Conservation (phyloP, 2,797 vertebrate species). For the Cossypha polioptera region DNA sequence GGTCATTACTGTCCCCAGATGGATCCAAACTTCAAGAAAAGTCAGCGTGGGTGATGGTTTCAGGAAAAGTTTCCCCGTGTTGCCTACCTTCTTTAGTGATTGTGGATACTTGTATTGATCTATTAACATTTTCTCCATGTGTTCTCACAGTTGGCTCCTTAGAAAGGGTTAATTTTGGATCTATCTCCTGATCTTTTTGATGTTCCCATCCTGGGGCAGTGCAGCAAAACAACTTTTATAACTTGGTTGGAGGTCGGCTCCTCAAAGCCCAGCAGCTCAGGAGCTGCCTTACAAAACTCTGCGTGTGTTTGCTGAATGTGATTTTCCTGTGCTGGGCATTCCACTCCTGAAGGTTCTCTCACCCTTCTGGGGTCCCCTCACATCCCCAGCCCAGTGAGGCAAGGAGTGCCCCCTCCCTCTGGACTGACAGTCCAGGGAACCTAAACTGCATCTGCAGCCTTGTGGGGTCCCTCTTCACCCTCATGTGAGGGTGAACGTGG, state of each 20-base stretch:
- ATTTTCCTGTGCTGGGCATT: not conserved
- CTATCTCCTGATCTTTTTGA: not conserved
- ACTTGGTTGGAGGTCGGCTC: not conserved
- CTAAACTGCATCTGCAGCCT: fast-evolving
- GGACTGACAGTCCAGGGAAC: fast-evolving
- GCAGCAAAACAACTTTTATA: not conserved
- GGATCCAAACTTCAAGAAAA: not conserved
- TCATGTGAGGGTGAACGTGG: fast-evolving
- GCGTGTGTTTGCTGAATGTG: not conserved
- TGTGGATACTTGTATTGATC: not conserved
- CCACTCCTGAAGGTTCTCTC: not conserved
- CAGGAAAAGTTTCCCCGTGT: not conserved
- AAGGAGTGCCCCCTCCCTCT: not conserved
- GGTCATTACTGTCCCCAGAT: not conserved
- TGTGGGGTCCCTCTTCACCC: not conserved
- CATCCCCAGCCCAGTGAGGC: not conserved
- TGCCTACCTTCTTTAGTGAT: not conserved
- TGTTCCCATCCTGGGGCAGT: not conserved
- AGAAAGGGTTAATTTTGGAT: conserved; percentile 18
- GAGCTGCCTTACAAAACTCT: not conserved
- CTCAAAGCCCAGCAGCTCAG: conserved; percentile 2
- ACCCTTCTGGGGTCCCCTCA: not conserved
- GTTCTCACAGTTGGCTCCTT: not conserved
- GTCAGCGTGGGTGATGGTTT: not conserved
- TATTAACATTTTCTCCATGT: not conserved